Base-by-base conservation (phyloP, 2,797 vertebrate genomes). In the Notolabrus celidotus region DNA sequence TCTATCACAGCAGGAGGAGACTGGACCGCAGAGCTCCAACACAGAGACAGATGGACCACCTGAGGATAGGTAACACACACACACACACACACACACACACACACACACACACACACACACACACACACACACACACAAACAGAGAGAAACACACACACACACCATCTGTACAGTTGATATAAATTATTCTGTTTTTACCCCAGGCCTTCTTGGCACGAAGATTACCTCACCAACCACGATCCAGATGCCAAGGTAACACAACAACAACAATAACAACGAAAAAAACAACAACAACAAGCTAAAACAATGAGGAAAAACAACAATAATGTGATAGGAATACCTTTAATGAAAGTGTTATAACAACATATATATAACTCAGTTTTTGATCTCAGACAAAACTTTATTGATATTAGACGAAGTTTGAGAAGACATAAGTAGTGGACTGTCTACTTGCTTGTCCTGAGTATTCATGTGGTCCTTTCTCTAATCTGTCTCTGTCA, bases 171-270 rank as follows among this genome's bases (percentile, higher is more conserved):
- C 4, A 53, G 33, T 4, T 27, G 4, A 9, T 10, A 19, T 54
- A 38, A 25, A 11, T 10, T 19, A 0, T 45, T 27, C 11, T 46
- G 43, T 23, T 36, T 53, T 42, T 25, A 16, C 58, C 31, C 62
- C 76, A 91, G 90, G 78, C 82, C 63, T 11, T 84, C 56, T 0
- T 86, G 85, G 87, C 64, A 77, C 11, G 80, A 87, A 55, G 87
- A 88, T 23, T 61, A 72, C 53, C 33, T 86, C 14, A 65, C 20
- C n/a, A 66, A 66, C 63, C 72, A 77, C 0, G 86, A 86, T 45
- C 82, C 81, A 0, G 67, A 86, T 60, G 65, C 87, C 7, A 86
- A 91, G 89, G 90, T 92, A 62, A 41, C 52, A 42, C 11, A 42
- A 47, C 7, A 53, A n/a, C 19, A 16, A 34, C 19, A 42, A 53